Evolutionary conservation across 2,888 invertebrate species (phyloP), one percentile per base, ranked within the genome.

Genomic region (Cloeon dipterum): DNA sequence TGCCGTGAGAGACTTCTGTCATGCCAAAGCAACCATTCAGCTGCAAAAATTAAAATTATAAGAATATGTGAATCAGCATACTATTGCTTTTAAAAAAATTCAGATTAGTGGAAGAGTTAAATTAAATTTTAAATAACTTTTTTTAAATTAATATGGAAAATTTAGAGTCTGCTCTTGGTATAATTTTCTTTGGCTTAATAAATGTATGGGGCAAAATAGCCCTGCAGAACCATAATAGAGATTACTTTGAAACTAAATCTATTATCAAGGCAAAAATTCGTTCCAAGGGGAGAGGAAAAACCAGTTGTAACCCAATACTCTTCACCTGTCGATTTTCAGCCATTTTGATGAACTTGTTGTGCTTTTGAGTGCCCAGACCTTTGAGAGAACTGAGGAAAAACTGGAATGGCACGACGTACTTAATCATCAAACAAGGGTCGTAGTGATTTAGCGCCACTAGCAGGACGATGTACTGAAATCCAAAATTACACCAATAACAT

Each of bases 1-100:
- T 85, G 1, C 91, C 91, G 52, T 93, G 91, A 1, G 78, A 70
- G 7, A 91, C 70, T 57, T 93, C 91, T 0, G 91, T 91, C 32
- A 91, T 54, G 1, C 82, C 81, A 54, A 83, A 88, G 47, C 83
- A 82, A 3, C 86, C 79, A 42, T 75, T 59, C 38, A 75, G 62
- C 59, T 71, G 42, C 4, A 45, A 41, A 32, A 34, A 37, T 32
- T 43, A 38, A 33, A 41, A 38, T 10, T 5, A 8, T 10, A 21
- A 8, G 21, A 21, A 5, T 8, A 21, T 21, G 10, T 21, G 10
- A 16, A 10, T 10, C 21, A 8, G 21, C 5, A 21, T 8, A 10
- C 5, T 8, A 5, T 8, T 21, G 7, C 5, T 8, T 10, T 8
- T 8, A 5, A 10, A 21, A 8, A 21, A 21, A 21, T 21, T 21